Evolutionary conservation across 1,140 invertebrate species (phyloP).

Genomic region (Tetramorium parvispinum): DNA sequence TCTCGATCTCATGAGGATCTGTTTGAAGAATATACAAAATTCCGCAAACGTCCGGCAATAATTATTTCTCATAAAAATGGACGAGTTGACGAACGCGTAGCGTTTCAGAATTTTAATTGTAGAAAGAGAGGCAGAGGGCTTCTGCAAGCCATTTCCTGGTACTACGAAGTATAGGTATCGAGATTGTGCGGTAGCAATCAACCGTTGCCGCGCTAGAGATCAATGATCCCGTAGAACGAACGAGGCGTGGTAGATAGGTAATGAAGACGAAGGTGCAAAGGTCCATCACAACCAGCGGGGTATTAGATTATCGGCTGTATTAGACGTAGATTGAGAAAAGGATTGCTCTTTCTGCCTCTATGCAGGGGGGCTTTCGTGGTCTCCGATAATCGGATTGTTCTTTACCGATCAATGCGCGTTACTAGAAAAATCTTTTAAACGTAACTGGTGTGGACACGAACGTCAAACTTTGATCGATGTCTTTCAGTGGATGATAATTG

Average conservation of each 20-base stretch:
- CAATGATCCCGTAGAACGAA: conserved; percentile 65
- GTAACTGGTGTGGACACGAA: conserved; percentile 24
- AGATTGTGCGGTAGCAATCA: conserved; percentile 54
- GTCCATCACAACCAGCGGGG: conserved; percentile 52
- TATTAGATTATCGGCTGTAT: conserved; percentile 71
- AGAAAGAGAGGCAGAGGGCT: background rate
- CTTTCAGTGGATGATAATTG: conserved; percentile 19
- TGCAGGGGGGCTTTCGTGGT: conserved; percentile 18
- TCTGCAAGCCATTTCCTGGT: conserved; percentile 12
- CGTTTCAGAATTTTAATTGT: conserved; percentile 44
- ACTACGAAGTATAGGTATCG: conserved; percentile 57
- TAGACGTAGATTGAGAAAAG: conserved; percentile 64
- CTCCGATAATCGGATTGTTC: conserved; percentile 57
- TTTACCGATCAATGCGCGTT: conserved; percentile 1
- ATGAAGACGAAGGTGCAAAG: conserved; percentile 75
- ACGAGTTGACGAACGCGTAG: background rate
- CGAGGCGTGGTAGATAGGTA: conserved; percentile 69
- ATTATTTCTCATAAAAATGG: conserved; percentile 33
- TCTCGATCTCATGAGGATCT: background rate
- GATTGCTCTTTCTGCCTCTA: conserved; percentile 54
- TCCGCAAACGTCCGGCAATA: conserved; percentile 10
- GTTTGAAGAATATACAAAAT: background rate
- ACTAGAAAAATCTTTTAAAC: conserved; percentile 34
- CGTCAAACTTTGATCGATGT: conserved; percentile 33
- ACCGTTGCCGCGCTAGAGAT: conserved; percentile 50